Evolutionary conservation across 30 jellyfish, hydroid and myxozoan genomes (phyloP).

Genomic region (Cassiopea xamachana): DNA sequence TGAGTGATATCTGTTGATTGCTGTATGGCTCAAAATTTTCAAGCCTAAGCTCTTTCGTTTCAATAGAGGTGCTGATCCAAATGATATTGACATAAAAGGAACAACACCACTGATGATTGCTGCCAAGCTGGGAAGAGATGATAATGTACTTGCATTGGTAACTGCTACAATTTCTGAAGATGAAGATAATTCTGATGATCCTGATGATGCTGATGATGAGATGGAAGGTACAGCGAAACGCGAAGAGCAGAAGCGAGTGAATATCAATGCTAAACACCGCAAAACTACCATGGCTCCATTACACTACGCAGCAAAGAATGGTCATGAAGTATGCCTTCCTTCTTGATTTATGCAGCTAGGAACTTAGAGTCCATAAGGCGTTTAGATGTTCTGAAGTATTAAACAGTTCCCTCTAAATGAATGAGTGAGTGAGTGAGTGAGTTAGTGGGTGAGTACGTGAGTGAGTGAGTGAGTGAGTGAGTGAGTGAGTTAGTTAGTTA

Average conservation of each 20-base stretch:
- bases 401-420: too few relatives aligned
- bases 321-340: conserved; percentile 50
- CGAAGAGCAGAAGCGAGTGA: conserved; percentile 13
- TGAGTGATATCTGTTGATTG: too few relatives aligned
- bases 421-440: too few relatives aligned
- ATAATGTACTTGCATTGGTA: conserved; percentile 49
- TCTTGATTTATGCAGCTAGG: too few relatives aligned
- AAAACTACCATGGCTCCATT: conserved; percentile 60
- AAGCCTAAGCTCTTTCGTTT: not conserved
- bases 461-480: too few relatives aligned
- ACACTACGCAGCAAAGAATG: conserved; percentile 84
- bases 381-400: too few relatives aligned
- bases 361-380: too few relatives aligned
- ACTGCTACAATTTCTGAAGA: conserved; percentile 17
- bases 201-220: conserved; percentile 34
- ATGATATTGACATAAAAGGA: conserved; percentile 45
- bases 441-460: too few relatives aligned
- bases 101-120: conserved; percentile 84
- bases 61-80: conserved; percentile 76
- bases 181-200: conserved; percentile 50
- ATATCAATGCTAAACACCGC: conserved; percentile 62
- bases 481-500: too few relatives aligned
- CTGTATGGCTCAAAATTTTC: too few relatives aligned
- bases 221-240: conserved; percentile 2
- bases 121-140: conserved; percentile 78